Base-by-base conservation (phyloP, 2,888 invertebrate genomes). In the Chloromyia formosa region DNA sequence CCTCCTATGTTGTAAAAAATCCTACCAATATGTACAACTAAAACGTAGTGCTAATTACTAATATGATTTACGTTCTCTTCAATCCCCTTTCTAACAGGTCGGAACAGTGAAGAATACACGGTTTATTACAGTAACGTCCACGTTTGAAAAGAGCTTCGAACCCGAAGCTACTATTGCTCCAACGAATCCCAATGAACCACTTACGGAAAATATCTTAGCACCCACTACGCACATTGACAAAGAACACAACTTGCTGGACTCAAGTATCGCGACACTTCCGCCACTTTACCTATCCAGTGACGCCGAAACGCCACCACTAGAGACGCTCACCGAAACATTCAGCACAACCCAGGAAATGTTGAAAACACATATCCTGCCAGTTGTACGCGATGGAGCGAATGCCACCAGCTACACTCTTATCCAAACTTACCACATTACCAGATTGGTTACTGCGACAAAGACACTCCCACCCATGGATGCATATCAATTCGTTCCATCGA, bases 241-340 rank as follows among this genome's bases (percentile, higher is more conserved):
- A 81, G 91, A 92, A 77, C 88, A 89, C 73, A 86, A 88, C 79
- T 86, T 89, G 64, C 85, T 93, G 76, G 92, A 93, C 83, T 92
- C 93, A 14, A 93, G 93, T 80, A 90, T 95, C 74, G 94, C 92
- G 10, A 95, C 95, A 0, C 86, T 96, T 49, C 94, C 94, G 10
- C 90, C 94, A 0, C 90, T 96, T 77, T 91, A 91, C 75, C 86
- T 94, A 54, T 90, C 92, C 7, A 89, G 91, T 10, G 92, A 92
- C 80, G 90, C 91, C 83, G 93, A 93, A 83, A 95, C 95, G 0
- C 94, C 95, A 14, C 94, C 94, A 0, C 85, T 96, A 69, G 94
- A 95, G 86, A 95, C 95, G 0, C 87, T 94, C 58, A 95, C 94
- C 0, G 95, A 96, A 86, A 95, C 95, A 1, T 96, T 95, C 86